Base-by-base conservation (phyloP, 1,140 invertebrate genomes). In the Megalonaias nervosa region DNA sequence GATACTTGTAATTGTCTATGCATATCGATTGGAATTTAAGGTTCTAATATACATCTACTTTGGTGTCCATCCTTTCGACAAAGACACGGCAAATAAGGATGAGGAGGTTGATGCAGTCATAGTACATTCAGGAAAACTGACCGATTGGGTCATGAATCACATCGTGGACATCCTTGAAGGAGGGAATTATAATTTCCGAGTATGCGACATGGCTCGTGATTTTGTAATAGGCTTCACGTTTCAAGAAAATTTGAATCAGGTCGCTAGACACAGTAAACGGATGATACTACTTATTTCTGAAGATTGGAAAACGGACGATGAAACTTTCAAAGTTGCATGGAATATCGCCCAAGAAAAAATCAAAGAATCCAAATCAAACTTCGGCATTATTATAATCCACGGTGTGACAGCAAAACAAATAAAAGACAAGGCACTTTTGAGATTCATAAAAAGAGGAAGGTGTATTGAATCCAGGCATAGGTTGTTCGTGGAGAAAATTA, bases 1-100 rank as follows among this genome's bases (percentile, higher is more conserved):
- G 15, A 26, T 68, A 4, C 12, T 83, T 1, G 26, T 64, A 21
- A 21, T 83, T 14, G 12, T 81, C 19, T 84, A 83, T 61, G 58
- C 81, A 11, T 82, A 82, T 17, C 62, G 84, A 19, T 56, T 82
- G 16, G 81, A 84, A 56, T 60, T 82, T 2, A 86, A 86, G 58
- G 82, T 86, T 6, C 65, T 84, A 16, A 31, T 86, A 19, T 86
- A 82, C 56, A 78, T 86, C 13, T 83, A 86, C 71, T 83, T 83
- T 21, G 84, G 84, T 6, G 59, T 85, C 26, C 85, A 84, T 74
- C 85, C 85, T 31, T 86, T 86, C 67, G 85, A 86, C 77, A 80
- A 79, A 21, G 82, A 85, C 57, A 73, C 79, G 64, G 75, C 38
- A 2, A 80, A 82, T 21, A 16, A 65, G 1, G 58, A 71, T 1